Conservation (phyloP, 2,888 invertebrate species). For the Pandemis heparana region DNA sequence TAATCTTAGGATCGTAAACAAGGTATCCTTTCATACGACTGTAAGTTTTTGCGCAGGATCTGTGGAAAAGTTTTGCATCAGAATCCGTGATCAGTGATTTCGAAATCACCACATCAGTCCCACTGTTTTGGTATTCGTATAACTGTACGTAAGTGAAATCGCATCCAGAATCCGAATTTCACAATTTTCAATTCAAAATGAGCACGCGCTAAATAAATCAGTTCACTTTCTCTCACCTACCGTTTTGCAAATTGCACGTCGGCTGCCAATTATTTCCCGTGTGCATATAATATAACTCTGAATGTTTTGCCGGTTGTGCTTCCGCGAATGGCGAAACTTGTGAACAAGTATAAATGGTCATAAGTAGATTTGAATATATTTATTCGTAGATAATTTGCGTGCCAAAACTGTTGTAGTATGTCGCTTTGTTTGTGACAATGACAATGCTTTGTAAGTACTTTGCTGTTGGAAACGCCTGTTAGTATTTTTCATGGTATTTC, state of each 20-base stretch:
- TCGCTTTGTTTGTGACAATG: neutral
- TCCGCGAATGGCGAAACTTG: neutral
- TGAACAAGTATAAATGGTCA: conserved; percentile 7
- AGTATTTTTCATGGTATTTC: neutral
- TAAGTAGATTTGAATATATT: conserved; percentile 8
- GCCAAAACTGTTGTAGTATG: neutral
- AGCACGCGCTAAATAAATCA: conserved; percentile 66
- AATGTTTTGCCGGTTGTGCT: neutral
- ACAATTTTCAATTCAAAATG: conserved; percentile 63
- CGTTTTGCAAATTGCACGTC: conserved; percentile 59
- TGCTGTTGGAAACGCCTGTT: conserved; percentile 14
- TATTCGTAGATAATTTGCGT: conserved; percentile 4
- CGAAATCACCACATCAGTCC: conserved; percentile 58
- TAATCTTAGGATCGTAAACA: conserved; percentile 61
- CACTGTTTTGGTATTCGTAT: conserved; percentile 60
- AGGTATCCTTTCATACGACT: conserved; percentile 55
- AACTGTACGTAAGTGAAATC: conserved; percentile 63
- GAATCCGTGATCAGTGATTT: conserved; percentile 59
- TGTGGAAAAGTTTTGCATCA: conserved; percentile 64
- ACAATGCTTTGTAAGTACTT: neutral
- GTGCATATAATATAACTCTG: conserved; percentile 20
- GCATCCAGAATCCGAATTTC: conserved; percentile 65
- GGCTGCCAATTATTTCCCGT: conserved; percentile 55
- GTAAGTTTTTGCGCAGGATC: conserved; percentile 58
- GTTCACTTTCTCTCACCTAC: conserved; percentile 67